These are phyloP conservation scores for Metacarcinus magister DNA, from an alignment of 2,888 invertebrate species.

Conservation along the genomic window DNA sequence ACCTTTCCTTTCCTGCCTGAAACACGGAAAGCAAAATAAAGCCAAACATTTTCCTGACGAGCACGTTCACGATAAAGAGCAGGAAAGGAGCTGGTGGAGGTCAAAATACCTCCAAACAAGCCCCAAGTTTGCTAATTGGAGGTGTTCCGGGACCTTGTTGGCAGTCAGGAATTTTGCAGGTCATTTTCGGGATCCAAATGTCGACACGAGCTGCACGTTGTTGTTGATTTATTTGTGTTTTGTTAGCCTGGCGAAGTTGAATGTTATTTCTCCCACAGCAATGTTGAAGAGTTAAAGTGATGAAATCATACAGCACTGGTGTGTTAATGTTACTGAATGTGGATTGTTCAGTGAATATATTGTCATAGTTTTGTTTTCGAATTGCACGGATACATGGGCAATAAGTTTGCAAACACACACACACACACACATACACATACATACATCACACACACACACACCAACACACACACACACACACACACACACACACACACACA, in stretches of 20 bases:
- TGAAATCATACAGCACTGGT: neutral
- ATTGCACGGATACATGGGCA: neutral
- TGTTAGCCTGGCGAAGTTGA: neutral
- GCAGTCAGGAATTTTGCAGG: neutral
- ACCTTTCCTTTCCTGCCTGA: neutral
- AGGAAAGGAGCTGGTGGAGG: neutral
- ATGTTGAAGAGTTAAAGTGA: slow-evolving; percentile 15
- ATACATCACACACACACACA: too few species aligned
- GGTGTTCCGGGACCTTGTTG: neutral
- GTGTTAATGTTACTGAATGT: neutral
- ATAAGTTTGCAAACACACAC: neutral
- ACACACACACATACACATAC: too few species aligned
- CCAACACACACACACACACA: neutral
- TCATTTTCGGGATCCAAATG: neutral
- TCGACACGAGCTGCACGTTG: neutral
- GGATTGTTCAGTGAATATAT: neutral
- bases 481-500: neutral
- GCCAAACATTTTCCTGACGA: neutral
- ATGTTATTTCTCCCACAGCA: neutral
- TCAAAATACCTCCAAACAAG: slow-evolving; percentile 19
- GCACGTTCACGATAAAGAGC: neutral
- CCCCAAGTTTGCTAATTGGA: neutral
- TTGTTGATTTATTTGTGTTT: neutral
- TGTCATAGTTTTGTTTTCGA: neutral
- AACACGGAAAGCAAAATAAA: neutral